phyloP scores from a whole-genome alignment of 2,797 vertebrate species.

The Pitangus sulphuratus region DNA sequence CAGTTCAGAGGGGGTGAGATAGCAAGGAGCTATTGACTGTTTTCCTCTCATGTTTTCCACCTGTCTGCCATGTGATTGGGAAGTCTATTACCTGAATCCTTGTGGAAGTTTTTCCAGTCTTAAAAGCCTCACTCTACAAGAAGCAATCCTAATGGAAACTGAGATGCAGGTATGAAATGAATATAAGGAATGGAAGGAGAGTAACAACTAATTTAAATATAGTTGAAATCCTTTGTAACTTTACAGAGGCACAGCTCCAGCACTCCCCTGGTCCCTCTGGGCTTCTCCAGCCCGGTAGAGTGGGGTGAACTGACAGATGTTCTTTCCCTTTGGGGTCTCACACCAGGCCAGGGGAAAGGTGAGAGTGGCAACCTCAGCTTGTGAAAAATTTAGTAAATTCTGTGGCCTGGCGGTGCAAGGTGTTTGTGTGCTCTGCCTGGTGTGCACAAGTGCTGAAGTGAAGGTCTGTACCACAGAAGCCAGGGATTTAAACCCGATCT shows the following conservation, averaged over 20 bases:
- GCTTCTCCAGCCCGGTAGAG: neutral
- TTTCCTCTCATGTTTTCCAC: slow-evolving; percentile 23
- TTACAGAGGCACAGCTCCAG: neutral
- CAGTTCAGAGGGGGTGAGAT: slow-evolving; percentile 9
- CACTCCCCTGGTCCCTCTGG: neutral
- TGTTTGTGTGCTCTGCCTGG: neutral
- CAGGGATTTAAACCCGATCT: neutral
- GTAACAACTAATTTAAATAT: neutral
- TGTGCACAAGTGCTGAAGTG: neutral
- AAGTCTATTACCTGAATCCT: neutral
- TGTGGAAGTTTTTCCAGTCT: neutral
- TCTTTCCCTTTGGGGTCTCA: neutral
- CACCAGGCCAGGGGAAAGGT: neutral
- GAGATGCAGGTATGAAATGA: neutral
- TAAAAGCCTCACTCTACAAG: neutral
- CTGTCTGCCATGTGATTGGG: neutral
- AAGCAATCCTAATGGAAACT: neutral
- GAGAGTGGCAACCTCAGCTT: neutral
- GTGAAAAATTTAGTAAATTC: neutral
- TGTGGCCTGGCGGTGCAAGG: neutral
- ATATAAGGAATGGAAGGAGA: neutral
- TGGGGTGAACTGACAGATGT: neutral
- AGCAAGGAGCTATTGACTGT: slow-evolving; percentile 13
- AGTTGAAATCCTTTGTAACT: neutral
- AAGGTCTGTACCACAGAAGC: neutral